Evolutionary conservation across 2,888 invertebrate species (phyloP).

Genomic region (Lasius platythorax): DNA sequence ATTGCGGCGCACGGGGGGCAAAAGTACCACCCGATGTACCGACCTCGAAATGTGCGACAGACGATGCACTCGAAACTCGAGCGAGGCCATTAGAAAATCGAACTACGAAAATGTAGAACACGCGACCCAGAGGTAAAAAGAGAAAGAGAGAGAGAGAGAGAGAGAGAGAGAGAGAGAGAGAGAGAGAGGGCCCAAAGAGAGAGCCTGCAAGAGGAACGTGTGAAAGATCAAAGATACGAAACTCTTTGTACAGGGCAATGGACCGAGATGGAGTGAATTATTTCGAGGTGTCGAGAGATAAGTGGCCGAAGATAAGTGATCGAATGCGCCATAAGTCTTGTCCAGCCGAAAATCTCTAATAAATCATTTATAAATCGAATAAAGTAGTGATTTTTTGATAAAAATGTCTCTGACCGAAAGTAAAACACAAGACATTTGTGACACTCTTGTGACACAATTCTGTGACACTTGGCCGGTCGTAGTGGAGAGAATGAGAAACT

Average conservation of each 20-base stretch:
- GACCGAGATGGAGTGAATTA: conserved; percentile 16
- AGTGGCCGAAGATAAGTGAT: not conserved
- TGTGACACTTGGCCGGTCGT: not conserved
- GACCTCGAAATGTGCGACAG: conserved; percentile 76
- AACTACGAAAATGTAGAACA: conserved; percentile 67
- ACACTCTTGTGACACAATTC: not conserved
- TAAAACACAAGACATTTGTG: not conserved
- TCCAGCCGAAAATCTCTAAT: conserved; percentile 9
- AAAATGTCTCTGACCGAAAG: not conserved
- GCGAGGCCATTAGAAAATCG: conserved; percentile 76
- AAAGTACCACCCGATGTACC: conserved; percentile 72
- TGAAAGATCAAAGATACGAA: conserved; percentile 13
- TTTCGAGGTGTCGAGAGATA: conserved; percentile 25
- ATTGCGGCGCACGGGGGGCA: conserved; percentile 81
- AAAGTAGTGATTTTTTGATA: not conserved
- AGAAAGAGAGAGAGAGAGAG: not conserved
- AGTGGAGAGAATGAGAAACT: not conserved
- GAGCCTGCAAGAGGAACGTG: not conserved
- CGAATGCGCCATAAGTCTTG: not conserved
- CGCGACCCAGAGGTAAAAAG: conserved; percentile 30
- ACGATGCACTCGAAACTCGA: conserved; percentile 75
- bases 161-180: not conserved
- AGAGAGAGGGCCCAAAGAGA: conserved; percentile 33
- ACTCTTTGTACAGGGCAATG: conserved; percentile 5
- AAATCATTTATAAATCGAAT: not conserved